A percentile compares a stretch with the other conserved stretches of the same genome.
Conservation (phyloP, 2,888 invertebrate genomes). For the Plagiodera versicolora region DNA sequence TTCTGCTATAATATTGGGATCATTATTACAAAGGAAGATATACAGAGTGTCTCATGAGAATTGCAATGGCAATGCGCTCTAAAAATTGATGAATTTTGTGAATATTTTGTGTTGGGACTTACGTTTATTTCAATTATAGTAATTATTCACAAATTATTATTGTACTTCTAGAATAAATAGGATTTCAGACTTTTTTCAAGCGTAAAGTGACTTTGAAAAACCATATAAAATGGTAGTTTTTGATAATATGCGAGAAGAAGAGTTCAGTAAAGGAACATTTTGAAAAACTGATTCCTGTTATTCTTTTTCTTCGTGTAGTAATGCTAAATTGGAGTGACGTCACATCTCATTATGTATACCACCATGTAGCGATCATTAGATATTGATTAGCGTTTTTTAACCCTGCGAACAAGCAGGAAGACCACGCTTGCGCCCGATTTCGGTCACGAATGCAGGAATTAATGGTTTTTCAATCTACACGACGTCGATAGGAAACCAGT, state of each 20-base stretch:
- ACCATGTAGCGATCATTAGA: conserved; percentile 55
- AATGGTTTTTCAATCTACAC: conserved; percentile 53
- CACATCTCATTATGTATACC: conserved; percentile 54
- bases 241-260: too few species aligned
- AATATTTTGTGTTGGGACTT: too few species aligned
- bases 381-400: conserved; percentile 55
- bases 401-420: conserved; percentile 41
- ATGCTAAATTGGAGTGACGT: conserved; percentile 52
- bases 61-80: too few species aligned
- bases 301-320: conserved; percentile 15
- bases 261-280: too few species aligned
- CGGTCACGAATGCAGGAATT: conserved; percentile 50
- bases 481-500: conserved; percentile 45
- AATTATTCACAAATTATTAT: too few species aligned
- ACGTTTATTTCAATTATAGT: too few species aligned
- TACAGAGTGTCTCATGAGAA: not conserved
- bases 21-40: not conserved
- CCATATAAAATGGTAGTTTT: too few species aligned
- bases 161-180: too few species aligned
- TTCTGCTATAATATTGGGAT: conserved; percentile 24
- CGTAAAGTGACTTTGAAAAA: too few species aligned
- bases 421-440: conserved; percentile 45
- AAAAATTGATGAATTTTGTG: too few species aligned
- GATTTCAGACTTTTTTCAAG: too few species aligned
- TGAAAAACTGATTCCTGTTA: too few species aligned